A percentile compares a stretch with the other conserved stretches of the same genome.
These are phyloP conservation scores for Drosophila recens DNA, from an alignment of 2,888 invertebrate species.

Conservation along the genomic window DNA sequence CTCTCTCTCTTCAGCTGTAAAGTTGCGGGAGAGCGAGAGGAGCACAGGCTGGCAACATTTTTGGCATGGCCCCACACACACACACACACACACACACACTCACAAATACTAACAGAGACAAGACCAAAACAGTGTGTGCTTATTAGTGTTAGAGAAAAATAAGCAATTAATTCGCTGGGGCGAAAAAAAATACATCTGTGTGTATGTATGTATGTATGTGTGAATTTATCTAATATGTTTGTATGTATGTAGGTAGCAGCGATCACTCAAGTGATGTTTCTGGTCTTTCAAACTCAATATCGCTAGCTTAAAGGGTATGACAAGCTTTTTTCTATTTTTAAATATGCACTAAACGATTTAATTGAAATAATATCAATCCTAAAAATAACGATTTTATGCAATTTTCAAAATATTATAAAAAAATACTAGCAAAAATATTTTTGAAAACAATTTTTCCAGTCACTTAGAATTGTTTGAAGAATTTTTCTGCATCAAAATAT, in stretches of 20 bases:
- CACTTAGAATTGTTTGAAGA: no score
- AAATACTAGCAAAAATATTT: no score
- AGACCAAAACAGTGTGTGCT: constrained; percentile 45
- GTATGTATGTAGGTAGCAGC: constrained; percentile 10
- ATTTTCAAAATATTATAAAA: no score
- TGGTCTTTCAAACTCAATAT: constrained; percentile 7
- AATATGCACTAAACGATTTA: background rate
- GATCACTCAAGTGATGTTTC: constrained; percentile 19
- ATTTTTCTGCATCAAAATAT: no score
- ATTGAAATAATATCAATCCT: background rate
- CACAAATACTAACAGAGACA: constrained; percentile 19
- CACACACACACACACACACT: constrained; percentile 17
- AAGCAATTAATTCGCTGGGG: constrained; percentile 52
- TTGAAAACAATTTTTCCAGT: no score
- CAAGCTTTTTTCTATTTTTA: background rate
- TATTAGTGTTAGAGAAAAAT: constrained; percentile 57
- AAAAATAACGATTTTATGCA: no score
- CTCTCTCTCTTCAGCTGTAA: constrained; percentile 27
- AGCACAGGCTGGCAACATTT: constrained; percentile 39
- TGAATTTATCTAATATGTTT: background rate
- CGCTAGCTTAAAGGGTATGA: background rate
- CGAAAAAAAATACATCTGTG: constrained; percentile 23
- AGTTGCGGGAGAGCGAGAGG: constrained; percentile 13
- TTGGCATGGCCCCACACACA: constrained; percentile 45
- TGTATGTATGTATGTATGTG: no score